Evolutionary conservation across 2,888 invertebrate species (phyloP).

Genomic region (Ecdyonurus torrentis): DNA sequence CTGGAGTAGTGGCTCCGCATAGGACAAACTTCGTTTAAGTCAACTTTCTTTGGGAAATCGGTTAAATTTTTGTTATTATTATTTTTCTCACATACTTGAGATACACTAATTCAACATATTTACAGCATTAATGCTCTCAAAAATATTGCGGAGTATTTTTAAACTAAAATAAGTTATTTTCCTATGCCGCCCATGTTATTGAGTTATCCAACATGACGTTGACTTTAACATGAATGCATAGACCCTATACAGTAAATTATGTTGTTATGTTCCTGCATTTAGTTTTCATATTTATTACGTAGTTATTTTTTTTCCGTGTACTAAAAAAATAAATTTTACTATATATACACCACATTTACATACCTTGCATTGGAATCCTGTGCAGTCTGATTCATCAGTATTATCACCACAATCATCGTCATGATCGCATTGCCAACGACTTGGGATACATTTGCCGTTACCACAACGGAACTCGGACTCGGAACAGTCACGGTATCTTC

Average conservation of each 20-base stretch:
- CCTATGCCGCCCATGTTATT: no score
- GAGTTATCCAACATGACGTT: no score
- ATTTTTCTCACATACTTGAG: neutral
- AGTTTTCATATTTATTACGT: no score
- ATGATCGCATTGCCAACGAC: conserved; percentile 86
- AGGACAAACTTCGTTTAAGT: no score
- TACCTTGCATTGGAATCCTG: conserved; percentile 63
- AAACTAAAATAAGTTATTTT: no score
- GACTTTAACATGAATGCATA: no score
- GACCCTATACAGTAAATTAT: no score
- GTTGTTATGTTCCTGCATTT: no score
- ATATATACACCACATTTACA: conserved; percentile 6
- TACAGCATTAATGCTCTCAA: neutral
- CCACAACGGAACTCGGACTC: conserved; percentile 81
- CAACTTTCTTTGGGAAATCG: no score
- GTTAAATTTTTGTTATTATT: no score
- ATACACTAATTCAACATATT: neutral
- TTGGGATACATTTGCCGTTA: conserved; percentile 82
- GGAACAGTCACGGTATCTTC: conserved; percentile 74
- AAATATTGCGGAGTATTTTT: no score
- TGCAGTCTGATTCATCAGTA: conserved; percentile 74
- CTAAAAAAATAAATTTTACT: neutral
- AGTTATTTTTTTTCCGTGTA: neutral
- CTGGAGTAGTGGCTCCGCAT: no score
- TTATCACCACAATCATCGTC: conserved; percentile 95